Evolutionary conservation across 2,113 vertebrate genomes (phyloP).

Genomic region (Quiscalus mexicanus): DNA sequence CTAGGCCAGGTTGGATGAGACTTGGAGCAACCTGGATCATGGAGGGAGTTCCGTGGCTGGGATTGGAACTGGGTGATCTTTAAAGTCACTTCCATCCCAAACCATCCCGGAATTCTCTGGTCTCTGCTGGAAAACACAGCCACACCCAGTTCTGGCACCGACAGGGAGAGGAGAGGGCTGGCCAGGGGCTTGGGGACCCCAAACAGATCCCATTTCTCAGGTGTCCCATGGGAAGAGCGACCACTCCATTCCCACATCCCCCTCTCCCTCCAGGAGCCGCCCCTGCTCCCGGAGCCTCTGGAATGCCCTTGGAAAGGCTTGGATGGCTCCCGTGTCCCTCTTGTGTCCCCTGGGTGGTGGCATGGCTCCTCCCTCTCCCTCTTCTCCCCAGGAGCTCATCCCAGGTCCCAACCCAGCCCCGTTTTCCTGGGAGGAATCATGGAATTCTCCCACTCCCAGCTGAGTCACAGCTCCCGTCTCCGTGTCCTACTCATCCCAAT

Average conservation of each 20-base stretch:
- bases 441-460: neutral
- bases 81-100: neutral
- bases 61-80: neutral
- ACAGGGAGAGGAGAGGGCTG: neutral
- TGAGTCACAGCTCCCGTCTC: neutral
- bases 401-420: neutral
- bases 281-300: neutral
- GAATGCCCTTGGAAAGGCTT: neutral
- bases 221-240: neutral
- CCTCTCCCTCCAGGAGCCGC: neutral
- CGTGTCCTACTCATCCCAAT: neutral
- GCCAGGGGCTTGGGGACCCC: neutral
- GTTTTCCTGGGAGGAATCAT: neutral
- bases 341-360: neutral
- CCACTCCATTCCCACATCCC: fast-evolving
- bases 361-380: neutral
- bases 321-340: neutral
- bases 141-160: fast-evolving
- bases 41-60: fast-evolving
- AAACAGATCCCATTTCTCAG: neutral
- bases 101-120: fast-evolving
- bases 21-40: neutral
- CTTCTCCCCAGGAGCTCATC: neutral
- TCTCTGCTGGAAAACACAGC: neutral
- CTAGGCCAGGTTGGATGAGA: fast-evolving